phyloP scores from a whole-genome alignment of 1,140 invertebrate genomes.

The fruit fly (Drosophila melanogaster) region DNA sequence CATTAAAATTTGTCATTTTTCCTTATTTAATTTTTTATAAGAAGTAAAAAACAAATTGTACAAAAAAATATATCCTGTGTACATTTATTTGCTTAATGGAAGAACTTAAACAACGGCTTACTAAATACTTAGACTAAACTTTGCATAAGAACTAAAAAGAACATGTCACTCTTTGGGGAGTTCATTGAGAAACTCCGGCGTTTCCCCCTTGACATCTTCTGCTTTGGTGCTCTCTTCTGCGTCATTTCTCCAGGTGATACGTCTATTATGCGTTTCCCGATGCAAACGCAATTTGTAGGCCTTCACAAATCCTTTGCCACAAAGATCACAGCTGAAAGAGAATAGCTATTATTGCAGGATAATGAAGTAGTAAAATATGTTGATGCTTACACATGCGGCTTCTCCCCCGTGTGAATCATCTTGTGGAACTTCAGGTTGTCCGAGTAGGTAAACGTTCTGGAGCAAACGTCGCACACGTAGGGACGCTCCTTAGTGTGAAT shows the following conservation, averaged over 20 bases:
- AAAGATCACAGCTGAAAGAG: constrained; percentile 59
- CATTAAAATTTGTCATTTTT: no score
- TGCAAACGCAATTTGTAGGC: constrained; percentile 74
- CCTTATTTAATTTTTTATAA: no score
- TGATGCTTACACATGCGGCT: constrained; percentile 65
- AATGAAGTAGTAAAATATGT: no score
- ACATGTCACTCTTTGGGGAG: neutral
- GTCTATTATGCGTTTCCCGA: constrained; percentile 67
- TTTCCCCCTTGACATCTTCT: constrained; percentile 49
- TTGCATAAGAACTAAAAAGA: neutral
- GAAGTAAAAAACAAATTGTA: no score
- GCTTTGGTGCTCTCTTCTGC: constrained; percentile 1
- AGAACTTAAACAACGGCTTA: neutral
- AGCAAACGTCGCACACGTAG: constrained; percentile 88
- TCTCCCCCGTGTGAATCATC: constrained; percentile 75
- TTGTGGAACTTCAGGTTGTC: constrained; percentile 87
- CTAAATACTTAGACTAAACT: neutral
- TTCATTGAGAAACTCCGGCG: constrained; percentile 39
- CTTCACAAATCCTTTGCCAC: constrained; percentile 73
- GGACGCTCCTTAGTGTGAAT: constrained; percentile 91
- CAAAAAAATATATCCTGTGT: no score
- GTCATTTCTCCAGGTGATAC: constrained; percentile 51
- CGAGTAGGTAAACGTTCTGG: constrained; percentile 89
- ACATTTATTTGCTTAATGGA: neutral
- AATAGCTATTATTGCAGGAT: no score